Conservation (phyloP, 2,797 vertebrate species). For the Nasua narica region DNA sequence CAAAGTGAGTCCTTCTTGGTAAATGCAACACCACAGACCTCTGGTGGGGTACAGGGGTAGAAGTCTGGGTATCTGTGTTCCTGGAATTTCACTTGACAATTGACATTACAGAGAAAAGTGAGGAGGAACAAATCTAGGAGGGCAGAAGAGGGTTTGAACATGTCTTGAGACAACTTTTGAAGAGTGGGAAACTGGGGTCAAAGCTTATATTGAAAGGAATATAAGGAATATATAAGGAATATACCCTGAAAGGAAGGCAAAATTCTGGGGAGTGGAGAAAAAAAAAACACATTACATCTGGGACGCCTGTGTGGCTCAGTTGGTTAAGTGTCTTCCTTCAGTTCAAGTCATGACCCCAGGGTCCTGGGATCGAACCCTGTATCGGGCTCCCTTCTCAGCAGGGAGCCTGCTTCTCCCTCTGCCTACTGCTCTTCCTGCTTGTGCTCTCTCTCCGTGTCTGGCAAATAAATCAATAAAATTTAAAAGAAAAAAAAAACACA, state of each 20-base stretch:
- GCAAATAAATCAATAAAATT: too few relatives aligned
- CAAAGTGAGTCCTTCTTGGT: neutral
- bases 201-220: neutral
- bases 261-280: neutral
- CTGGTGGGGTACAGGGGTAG: neutral
- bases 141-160: neutral
- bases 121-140: neutral
- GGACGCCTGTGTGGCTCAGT: too few relatives aligned
- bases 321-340: too few relatives aligned
- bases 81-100: neutral
- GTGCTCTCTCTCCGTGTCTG: too few relatives aligned
- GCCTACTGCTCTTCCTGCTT: too few relatives aligned
- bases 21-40: neutral
- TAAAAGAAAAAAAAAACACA: too few relatives aligned
- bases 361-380: too few relatives aligned
- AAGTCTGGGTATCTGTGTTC: neutral
- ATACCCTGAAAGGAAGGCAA: neutral
- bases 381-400: too few relatives aligned
- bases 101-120: neutral
- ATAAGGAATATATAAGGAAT: too few relatives aligned
- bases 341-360: too few relatives aligned
- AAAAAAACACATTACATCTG: neutral
- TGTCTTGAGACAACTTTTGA: neutral
- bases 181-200: neutral
- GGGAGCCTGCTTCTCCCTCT: too few relatives aligned